These are phyloP conservation scores for Ibycter americanus DNA, from an alignment of 2,797 vertebrate species.

Conservation along the genomic window DNA sequence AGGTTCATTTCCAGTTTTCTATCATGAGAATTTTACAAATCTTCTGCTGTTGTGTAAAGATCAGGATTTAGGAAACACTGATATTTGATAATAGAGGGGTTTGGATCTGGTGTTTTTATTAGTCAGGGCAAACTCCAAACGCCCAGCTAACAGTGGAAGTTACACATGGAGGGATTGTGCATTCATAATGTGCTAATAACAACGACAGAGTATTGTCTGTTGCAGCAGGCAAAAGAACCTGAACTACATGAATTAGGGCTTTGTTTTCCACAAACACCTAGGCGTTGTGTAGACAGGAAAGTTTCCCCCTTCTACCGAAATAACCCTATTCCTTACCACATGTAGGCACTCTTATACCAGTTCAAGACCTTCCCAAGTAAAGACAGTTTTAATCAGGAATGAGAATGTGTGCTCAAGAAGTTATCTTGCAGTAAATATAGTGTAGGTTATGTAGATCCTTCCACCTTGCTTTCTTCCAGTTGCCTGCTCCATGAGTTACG, in stretches of 20 bases:
- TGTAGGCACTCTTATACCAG: background rate
- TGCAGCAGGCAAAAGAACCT: background rate
- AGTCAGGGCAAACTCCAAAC: background rate
- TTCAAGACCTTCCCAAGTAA: background rate
- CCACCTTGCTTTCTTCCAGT: background rate
- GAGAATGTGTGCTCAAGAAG: background rate
- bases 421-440: background rate
- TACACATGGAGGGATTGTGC: background rate
- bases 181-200: background rate
- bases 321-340: background rate
- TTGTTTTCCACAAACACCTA: slow-evolving; percentile 53
- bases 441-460: background rate
- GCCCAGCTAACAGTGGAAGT: background rate
- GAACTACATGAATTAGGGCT: slow-evolving; percentile 23
- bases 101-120: background rate
- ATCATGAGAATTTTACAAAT: background rate
- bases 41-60: background rate
- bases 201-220: slow-evolving; percentile 1
- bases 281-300: background rate
- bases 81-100: background rate
- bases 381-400: background rate
- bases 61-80: background rate
- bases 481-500: background rate
- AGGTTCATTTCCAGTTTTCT: background rate
- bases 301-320: background rate